These are phyloP conservation scores for Drosophila lacertosa DNA, from an alignment of 1,140 invertebrate species.

Conservation along the genomic window DNA sequence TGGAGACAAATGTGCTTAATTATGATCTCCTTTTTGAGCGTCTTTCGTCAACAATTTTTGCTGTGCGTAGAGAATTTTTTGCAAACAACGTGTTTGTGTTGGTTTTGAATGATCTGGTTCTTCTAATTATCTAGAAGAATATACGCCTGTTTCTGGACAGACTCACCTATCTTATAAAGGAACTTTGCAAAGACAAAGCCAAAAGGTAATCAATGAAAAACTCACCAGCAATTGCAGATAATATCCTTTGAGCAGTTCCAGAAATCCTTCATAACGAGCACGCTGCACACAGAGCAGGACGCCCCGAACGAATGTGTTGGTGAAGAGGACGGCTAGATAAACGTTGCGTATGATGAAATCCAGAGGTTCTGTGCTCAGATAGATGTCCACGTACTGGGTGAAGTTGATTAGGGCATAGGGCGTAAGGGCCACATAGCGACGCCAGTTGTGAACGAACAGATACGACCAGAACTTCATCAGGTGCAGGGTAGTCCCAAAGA, in stretches of 20 bases:
- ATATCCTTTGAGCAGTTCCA: constrained; percentile 28
- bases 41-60: too few relatives aligned
- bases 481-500: constrained; percentile 60
- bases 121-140: too few relatives aligned
- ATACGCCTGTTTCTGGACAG: too few relatives aligned
- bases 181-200: too few relatives aligned
- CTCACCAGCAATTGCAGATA: constrained; percentile 23
- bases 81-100: too few relatives aligned
- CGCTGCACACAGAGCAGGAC: constrained; percentile 58
- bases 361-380: constrained; percentile 64
- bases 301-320: constrained; percentile 64
- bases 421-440: constrained; percentile 66
- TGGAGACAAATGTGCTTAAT: too few relatives aligned
- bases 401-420: constrained; percentile 62
- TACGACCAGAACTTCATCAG: constrained; percentile 79
- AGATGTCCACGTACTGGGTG: constrained; percentile 74
- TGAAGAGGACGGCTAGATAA: constrained; percentile 68
- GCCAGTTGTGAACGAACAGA: constrained; percentile 73
- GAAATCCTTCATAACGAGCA: constrained; percentile 57
- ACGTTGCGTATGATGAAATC: constrained; percentile 75
- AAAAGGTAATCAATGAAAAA: background rate
- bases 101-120: too few relatives aligned
- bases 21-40: too few relatives aligned
- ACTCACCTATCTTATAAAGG: too few relatives aligned
- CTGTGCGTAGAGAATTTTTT: too few relatives aligned